These are phyloP conservation scores for Siderastrea radians DNA, from an alignment of 92 coral and sea anemone species.

Conservation along the genomic window DNA sequence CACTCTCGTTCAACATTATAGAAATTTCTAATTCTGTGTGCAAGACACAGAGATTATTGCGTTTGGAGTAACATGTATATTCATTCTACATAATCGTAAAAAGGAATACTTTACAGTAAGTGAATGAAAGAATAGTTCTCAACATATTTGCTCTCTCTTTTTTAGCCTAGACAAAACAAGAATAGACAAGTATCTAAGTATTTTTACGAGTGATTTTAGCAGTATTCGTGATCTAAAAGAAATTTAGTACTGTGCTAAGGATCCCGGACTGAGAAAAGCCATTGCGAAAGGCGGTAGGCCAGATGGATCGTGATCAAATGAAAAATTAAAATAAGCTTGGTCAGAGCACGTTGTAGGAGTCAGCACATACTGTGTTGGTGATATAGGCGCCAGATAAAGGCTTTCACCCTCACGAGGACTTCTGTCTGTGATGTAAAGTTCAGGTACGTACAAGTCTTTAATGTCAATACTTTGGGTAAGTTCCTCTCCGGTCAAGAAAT, in stretches of 20 bases:
- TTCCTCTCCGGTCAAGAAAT: conserved; percentile 98
- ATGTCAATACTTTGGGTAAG: conserved; percentile 95
- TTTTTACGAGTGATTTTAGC: neutral
- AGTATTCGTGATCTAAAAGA: neutral
- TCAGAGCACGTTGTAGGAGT: conserved; percentile 78
- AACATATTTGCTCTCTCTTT: neutral
- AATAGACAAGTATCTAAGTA: neutral
- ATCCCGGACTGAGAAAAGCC: conserved; percentile 88
- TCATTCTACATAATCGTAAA: neutral
- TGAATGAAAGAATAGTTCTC: neutral
- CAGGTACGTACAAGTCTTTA: conserved; percentile 97
- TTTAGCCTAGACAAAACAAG: neutral
- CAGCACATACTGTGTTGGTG: conserved; percentile 85
- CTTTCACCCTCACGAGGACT: conserved; percentile 67
- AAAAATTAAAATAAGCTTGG: conserved; percentile 79
- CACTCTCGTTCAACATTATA: neutral
- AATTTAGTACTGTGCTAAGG: conserved; percentile 46
- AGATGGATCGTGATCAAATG: conserved; percentile 84
- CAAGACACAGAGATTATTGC: neutral
- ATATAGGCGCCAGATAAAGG: conserved; percentile 78
- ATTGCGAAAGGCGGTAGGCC: conserved; percentile 90
- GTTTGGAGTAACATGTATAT: neutral
- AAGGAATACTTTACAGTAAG: neutral
- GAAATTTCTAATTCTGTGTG: conserved; percentile 1
- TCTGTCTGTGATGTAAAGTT: conserved; percentile 84